phyloP scores from a whole-genome alignment of 2,113 vertebrate genomes.

The Chionis minor region DNA sequence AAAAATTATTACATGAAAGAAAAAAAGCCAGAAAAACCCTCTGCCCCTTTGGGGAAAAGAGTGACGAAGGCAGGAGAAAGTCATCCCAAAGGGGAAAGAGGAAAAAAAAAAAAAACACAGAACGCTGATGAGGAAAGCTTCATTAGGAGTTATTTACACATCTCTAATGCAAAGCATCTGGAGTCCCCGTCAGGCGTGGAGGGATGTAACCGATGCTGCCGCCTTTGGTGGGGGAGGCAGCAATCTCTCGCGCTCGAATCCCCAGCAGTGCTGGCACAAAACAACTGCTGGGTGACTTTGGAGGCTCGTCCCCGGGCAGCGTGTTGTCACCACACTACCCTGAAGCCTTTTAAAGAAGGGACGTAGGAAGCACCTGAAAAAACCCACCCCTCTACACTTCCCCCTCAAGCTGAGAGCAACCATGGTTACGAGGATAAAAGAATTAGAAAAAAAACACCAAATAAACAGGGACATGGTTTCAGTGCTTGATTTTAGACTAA shows the following conservation, averaged over 20 bases:
- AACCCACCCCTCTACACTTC: fast-evolving
- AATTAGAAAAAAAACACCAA: not conserved
- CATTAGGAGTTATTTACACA: not conserved
- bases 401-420: not conserved
- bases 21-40: not conserved
- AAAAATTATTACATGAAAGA: not conserved
- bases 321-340: not conserved
- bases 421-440: not conserved
- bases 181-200: fast-evolving
- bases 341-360: not conserved
- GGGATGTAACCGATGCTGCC: not conserved
- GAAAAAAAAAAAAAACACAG: fast-evolving
- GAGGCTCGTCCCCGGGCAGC: not conserved
- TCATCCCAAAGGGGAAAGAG: not conserved
- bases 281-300: not conserved
- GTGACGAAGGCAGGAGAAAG: not conserved
- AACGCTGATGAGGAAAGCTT: not conserved
- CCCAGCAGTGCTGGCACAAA: not conserved
- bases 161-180: not conserved
- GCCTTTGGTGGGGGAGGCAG: not conserved
- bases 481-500: not conserved
- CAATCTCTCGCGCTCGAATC: fast-evolving
- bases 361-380: not conserved
- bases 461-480: not conserved
- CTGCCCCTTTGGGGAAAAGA: not conserved